Conservation (phyloP, 2,113 vertebrate species). For the Silurus meridionalis region DNA sequence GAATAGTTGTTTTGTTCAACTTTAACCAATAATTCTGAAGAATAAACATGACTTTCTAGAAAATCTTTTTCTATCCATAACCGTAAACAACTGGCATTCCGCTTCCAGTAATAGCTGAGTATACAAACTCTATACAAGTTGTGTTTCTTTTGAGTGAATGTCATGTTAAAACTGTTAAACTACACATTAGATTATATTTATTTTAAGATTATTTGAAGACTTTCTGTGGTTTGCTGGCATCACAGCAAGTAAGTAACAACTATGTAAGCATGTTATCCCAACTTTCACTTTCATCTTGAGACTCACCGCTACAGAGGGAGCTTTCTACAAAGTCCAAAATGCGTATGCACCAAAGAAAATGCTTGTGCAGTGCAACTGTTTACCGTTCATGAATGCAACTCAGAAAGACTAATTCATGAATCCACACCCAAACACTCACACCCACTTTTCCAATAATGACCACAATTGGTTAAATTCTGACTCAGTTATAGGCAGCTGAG, state of each 20-base stretch:
- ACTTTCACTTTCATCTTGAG: slow-evolving; percentile 35
- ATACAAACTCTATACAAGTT: neutral
- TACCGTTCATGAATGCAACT: neutral
- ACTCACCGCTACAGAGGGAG: neutral
- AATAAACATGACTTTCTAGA: neutral
- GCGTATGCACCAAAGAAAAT: neutral
- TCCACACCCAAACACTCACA: slow-evolving; percentile 27
- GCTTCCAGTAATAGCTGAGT: neutral
- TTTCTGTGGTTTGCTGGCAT: neutral
- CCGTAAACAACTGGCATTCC: neutral
- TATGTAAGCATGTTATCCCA: slow-evolving; percentile 2
- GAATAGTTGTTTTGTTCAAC: neutral
- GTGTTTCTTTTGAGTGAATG: neutral
- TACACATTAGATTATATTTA: neutral
- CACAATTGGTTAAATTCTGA: slow-evolving; percentile 6
- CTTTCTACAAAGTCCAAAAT: neutral
- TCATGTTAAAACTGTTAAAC: neutral
- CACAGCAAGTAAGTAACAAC: neutral
- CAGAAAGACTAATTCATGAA: neutral
- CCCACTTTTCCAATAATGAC: slow-evolving; percentile 32
- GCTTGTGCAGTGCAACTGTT: neutral
- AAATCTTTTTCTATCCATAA: neutral
- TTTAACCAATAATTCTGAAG: neutral
- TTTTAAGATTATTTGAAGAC: neutral
- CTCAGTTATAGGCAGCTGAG: neutral